phyloP scores from a whole-genome alignment of 2,888 invertebrate species.

The Lycophotia porphyrea region DNA sequence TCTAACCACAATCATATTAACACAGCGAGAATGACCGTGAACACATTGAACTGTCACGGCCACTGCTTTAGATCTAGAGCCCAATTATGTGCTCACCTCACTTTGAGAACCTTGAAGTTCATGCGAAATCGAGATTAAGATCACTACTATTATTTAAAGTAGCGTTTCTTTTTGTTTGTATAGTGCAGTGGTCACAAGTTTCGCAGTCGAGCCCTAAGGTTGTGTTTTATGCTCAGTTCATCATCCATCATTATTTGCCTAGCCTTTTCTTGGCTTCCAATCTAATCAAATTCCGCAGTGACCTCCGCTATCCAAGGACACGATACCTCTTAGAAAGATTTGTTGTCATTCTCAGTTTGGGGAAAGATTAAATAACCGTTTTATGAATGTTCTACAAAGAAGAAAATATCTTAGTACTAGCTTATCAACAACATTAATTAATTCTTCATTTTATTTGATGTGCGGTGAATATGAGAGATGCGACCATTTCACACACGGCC shows the following conservation, averaged over 20 bases:
- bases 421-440: not conserved
- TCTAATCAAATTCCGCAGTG: not conserved
- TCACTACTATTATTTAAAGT: conserved; percentile 10
- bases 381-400: not conserved
- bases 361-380: not conserved
- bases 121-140: conserved; percentile 47
- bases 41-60: conserved; percentile 22
- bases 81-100: conserved; percentile 40
- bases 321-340: not conserved
- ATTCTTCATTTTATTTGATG: not conserved
- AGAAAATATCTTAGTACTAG: not conserved
- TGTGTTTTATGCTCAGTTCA: conserved; percentile 3
- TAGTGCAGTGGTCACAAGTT: not conserved
- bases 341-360: not conserved
- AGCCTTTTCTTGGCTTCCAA: not conserved
- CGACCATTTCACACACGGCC: too few relatives aligned
- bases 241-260: not conserved
- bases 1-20: conserved; percentile 24
- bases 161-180: not conserved
- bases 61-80: conserved; percentile 20
- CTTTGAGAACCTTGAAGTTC: conserved; percentile 40
- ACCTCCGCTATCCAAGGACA: not conserved
- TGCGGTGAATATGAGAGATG: not conserved
- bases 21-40: conserved; percentile 28
- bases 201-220: not conserved